Conservation (phyloP, 2,888 invertebrate genomes). For the Octonoba sinensis region DNA sequence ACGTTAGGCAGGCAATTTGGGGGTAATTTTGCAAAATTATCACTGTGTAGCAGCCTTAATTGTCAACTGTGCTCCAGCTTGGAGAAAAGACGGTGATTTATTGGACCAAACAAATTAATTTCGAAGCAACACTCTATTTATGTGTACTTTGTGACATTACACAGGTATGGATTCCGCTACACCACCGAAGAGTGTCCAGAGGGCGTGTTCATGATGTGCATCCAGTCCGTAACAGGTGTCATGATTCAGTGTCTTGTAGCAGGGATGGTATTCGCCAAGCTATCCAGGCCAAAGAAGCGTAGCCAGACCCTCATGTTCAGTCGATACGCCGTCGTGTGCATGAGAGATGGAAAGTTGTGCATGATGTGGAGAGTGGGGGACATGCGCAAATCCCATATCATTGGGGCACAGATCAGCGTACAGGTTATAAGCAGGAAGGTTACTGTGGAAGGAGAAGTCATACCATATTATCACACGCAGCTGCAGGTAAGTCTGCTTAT, state of each 20-base stretch:
- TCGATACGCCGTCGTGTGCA: conserved; percentile 90
- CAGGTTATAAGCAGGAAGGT: conserved; percentile 87
- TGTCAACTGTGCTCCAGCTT: no score
- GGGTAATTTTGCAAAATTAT: no score
- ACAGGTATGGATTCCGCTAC: conserved; percentile 81
- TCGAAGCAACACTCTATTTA: background rate
- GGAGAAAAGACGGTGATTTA: no score
- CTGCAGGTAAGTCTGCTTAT: conserved; percentile 70
- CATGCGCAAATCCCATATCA: conserved; percentile 93
- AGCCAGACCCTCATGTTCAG: conserved; percentile 96
- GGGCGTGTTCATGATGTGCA: conserved; percentile 90
- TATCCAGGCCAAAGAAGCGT: conserved; percentile 95
- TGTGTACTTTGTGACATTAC: no score
- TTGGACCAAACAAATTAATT: no score
- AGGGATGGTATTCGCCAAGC: conserved; percentile 89
- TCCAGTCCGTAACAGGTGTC: conserved; percentile 92
- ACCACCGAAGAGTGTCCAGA: conserved; percentile 94
- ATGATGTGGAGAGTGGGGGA: conserved; percentile 96
- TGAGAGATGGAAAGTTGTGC: conserved; percentile 90
- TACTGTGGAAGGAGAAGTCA: conserved; percentile 86
- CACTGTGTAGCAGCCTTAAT: no score
- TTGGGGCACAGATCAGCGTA: conserved; percentile 95
- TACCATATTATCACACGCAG: conserved; percentile 89
- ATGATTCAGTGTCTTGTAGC: conserved; percentile 84
- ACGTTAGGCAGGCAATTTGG: no score